Evolutionary conservation across 2,113 vertebrate species (phyloP).

Genomic region (Delphinus delphis): DNA sequence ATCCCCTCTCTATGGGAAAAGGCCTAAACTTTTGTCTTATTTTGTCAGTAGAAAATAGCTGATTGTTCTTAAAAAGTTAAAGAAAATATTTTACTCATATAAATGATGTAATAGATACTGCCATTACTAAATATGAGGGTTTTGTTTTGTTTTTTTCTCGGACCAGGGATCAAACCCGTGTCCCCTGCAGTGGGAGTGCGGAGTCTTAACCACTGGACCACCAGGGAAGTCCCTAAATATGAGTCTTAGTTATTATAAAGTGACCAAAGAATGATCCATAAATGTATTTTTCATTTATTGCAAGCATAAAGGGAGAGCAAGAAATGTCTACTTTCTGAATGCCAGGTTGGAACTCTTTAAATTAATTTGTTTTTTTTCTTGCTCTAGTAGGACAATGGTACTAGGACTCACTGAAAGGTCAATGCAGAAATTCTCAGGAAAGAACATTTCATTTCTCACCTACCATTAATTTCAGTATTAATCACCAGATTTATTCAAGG

Average conservation of each 20-base stretch:
- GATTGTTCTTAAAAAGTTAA: not conserved
- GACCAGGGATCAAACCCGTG: too few relatives aligned
- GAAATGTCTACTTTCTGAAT: not conserved
- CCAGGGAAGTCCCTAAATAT: too few relatives aligned
- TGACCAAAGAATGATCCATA: not conserved
- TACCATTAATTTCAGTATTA: conserved; percentile 1
- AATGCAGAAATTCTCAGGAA: not conserved
- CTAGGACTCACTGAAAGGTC: not conserved
- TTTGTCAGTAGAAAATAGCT: not conserved
- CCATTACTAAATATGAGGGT: not conserved
- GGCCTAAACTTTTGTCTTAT: not conserved
- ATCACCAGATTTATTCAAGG: not conserved
- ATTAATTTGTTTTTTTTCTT: not conserved
- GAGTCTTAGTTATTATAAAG: not conserved
- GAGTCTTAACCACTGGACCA: too few relatives aligned
- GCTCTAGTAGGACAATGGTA: not conserved
- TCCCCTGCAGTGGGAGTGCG: too few relatives aligned
- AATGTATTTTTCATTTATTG: not conserved
- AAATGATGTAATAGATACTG: not conserved
- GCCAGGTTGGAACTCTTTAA: not conserved
- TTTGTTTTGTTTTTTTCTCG: too few relatives aligned
- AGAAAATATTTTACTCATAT: not conserved
- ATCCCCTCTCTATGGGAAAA: not conserved
- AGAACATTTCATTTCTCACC: not conserved
- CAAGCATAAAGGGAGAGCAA: not conserved